Conservation (phyloP, 2,888 invertebrate species). For the Drosophila parthenogenetica region DNA sequence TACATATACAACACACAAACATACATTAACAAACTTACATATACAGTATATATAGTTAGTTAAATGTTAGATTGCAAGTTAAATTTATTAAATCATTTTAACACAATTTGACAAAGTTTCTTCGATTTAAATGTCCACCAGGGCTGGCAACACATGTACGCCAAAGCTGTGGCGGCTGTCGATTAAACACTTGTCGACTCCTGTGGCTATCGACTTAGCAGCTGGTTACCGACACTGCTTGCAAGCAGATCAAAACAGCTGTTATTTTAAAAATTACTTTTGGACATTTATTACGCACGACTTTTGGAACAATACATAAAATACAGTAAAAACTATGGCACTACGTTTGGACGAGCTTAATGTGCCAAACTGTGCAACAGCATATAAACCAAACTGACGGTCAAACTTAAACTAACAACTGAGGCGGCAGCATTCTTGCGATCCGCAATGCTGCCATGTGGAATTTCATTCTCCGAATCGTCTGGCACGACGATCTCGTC, state of each 20-base stretch:
- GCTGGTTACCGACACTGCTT: conserved; percentile 11
- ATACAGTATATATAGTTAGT: conserved; percentile 66
- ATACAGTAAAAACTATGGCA: conserved; percentile 46
- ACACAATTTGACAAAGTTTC: conserved; percentile 1
- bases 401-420: conserved; percentile 45
- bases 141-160: conserved; percentile 11
- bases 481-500: conserved; percentile 81
- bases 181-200: not conserved
- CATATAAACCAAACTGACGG: conserved; percentile 32
- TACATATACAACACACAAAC: conserved; percentile 49
- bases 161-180: not conserved
- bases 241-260: not conserved
- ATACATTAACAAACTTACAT: conserved; percentile 37
- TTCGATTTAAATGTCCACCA: not conserved
- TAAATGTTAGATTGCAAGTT: conserved; percentile 76
- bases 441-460: conserved; percentile 81
- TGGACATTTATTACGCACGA: conserved; percentile 33
- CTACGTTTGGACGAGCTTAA: conserved; percentile 21
- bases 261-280: conserved; percentile 30
- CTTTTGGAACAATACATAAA: conserved; percentile 38
- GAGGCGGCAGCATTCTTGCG: conserved; percentile 62
- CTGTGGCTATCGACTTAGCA: not conserved
- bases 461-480: conserved; percentile 84
- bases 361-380: conserved; percentile 44
- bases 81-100: conserved; percentile 65